Evolutionary conservation across 2,113 vertebrate genomes (phyloP).

Genomic region (Hippotragus niger): DNA sequence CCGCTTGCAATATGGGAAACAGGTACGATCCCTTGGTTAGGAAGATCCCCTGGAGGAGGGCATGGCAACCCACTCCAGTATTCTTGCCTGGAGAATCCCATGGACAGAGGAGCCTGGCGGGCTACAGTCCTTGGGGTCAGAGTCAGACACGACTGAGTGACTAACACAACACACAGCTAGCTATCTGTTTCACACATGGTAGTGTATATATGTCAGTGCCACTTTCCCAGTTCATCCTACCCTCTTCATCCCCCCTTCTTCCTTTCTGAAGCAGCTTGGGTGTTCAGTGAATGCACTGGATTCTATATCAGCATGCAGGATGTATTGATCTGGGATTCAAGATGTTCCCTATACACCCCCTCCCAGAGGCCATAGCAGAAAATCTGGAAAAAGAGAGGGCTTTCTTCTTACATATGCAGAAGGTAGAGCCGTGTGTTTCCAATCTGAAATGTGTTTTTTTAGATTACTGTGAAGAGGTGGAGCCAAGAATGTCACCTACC

Average conservation of each 20-base stretch:
- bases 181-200: background rate
- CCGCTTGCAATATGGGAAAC: background rate
- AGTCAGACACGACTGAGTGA: background rate
- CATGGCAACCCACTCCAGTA: background rate
- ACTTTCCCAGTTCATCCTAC: background rate
- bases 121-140: background rate
- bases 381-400: background rate
- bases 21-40: rapidly evolving
- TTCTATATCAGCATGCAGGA: background rate
- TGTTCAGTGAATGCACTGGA: background rate
- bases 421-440: background rate
- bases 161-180: background rate
- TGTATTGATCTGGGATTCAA: background rate
- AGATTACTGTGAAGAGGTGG: background rate
- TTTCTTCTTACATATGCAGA: background rate
- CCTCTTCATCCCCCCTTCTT: background rate
- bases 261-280: background rate
- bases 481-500: background rate
- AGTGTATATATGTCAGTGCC: background rate
- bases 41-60: background rate
- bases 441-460: background rate
- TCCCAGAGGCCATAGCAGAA: background rate
- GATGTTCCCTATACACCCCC: background rate
- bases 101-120: background rate
- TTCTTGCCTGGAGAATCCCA: background rate